Conservation (phyloP, 2,797 vertebrate genomes). For the Argyrosomus regius region DNA sequence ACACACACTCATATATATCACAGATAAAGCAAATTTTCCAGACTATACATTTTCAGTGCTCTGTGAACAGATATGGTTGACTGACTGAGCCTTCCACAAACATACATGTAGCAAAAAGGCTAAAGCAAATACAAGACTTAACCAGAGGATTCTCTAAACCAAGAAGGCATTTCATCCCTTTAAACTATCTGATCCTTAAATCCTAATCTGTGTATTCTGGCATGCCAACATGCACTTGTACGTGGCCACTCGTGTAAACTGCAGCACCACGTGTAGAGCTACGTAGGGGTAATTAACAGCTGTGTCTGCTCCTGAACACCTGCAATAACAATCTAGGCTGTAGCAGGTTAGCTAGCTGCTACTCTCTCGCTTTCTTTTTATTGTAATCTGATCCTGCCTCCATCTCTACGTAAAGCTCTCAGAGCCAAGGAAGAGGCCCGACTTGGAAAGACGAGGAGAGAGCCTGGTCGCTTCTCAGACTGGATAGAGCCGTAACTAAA, state of each 20-base stretch:
- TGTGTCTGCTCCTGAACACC: conserved; percentile 74
- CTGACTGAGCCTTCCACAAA: conserved; percentile 16
- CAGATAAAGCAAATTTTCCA: conserved; percentile 6
- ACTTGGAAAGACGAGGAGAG: conserved; percentile 40
- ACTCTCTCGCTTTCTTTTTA: conserved; percentile 59
- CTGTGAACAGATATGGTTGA: conserved; percentile 1
- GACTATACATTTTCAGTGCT: conserved; percentile 10
- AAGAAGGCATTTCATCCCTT: conserved; percentile 20
- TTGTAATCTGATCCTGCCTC: conserved; percentile 66
- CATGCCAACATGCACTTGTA: conserved; percentile 25
- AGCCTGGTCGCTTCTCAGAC: conserved; percentile 35
- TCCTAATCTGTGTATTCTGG: conserved; percentile 58
- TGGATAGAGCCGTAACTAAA: conserved; percentile 52
- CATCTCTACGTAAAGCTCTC: conserved; percentile 49
- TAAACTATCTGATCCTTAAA: conserved; percentile 45
- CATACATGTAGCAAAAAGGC: conserved; percentile 5
- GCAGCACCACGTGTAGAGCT: conserved; percentile 48
- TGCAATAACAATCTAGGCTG: conserved; percentile 79
- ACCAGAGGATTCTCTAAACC: conserved; percentile 5
- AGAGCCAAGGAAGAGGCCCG: conserved; percentile 41
- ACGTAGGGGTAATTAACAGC: conserved; percentile 64
- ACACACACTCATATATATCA: conserved; percentile 19
- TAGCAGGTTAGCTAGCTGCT: conserved; percentile 67
- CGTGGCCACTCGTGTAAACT: conserved; percentile 33
- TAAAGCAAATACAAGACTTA: conserved; percentile 30